Conservation (phyloP, 2,113 vertebrate species). For the Bungarus multicinctus region DNA sequence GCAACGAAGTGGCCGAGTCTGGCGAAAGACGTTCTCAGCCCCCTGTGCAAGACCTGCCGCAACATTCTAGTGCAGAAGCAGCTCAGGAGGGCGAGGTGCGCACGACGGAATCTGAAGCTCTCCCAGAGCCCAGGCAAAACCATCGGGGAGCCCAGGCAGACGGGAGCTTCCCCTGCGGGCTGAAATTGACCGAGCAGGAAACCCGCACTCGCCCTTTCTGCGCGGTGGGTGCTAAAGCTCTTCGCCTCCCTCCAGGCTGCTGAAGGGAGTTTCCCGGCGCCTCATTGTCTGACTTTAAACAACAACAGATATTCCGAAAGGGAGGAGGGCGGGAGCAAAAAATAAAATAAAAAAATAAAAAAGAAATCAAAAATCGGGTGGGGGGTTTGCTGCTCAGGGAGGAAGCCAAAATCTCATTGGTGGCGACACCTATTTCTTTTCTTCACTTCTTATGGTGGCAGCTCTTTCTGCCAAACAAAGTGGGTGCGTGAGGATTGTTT, state of each 20-base stretch:
- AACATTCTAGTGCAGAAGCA: slow-evolving; percentile 89
- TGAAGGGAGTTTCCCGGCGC: slow-evolving; percentile 38
- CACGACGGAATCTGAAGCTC: slow-evolving; percentile 79
- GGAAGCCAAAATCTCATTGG: not conserved
- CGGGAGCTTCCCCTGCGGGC: slow-evolving; percentile 63
- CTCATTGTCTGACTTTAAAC: slow-evolving; percentile 27
- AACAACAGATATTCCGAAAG: not conserved
- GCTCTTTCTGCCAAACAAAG: slow-evolving; percentile 39
- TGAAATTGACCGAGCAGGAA: not conserved
- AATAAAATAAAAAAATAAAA: not conserved
- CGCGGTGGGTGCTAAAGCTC: slow-evolving; percentile 13
- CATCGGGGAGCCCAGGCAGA: slow-evolving; percentile 78
- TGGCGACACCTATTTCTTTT: not conserved
- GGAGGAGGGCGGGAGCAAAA: slow-evolving; percentile 25
- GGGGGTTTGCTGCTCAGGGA: not conserved
- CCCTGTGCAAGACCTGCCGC: slow-evolving; percentile 92
- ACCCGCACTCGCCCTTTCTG: not conserved
- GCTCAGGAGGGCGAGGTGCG: slow-evolving; percentile 80
- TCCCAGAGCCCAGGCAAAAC: slow-evolving; percentile 81
- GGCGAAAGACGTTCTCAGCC: slow-evolving; percentile 89
- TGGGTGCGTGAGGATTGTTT: slow-evolving; percentile 26
- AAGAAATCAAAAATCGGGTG: not conserved
- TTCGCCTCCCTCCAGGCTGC: slow-evolving; percentile 15
- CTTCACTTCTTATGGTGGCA: not conserved
- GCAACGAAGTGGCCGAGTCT: slow-evolving; percentile 92